Evolutionary conservation across 2,888 invertebrate genomes (phyloP), one percentile per base, ranked within the genome.

Genomic region (Drosophila kanekoi): DNA sequence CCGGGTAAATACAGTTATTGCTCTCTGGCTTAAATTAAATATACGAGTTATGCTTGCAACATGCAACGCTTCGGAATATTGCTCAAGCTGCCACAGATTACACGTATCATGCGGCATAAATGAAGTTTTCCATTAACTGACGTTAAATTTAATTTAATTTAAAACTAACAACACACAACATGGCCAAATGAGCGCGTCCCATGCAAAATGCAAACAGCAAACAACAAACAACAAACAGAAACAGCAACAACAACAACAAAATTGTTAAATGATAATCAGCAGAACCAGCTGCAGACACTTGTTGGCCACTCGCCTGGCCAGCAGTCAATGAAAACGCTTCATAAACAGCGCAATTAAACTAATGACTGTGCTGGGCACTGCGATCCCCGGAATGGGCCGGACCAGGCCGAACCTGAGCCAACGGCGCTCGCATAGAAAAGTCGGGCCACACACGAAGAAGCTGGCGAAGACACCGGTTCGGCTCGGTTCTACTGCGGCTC

Each of bases 311-410:
- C 23, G 54, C 16, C 23, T 45, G 51, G 48, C 45, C 60, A 52
- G 49, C 58, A 73, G 63, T 75, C 65, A 67, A 65, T 77, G 77
- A 69, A 72, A 75, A 75, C 62, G 79, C 73, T 72, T 77, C 86
- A 87, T 86, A 88, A 88, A 89, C 85, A 89, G 83, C 70, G 81
- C 89, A 78, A 87, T 87, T 89, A 89, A 86, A 81, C 76, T 84
- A 89, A 89, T 87, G 89, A 84, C 76, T 76, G 73, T 79, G 82
- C 73, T 72, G 58, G 67, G 74, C 44, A 48, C 64, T 41, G 43
- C 69, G 63, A 61, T 73, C 77, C 43, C 40, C 62, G 47, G 38
- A 49, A 23, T 54, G 43, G 60, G 51, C 47, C 48, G 57, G 41
- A 61, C 18, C 52, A 47, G 60, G 57, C 56, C 20, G 14, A 43